Evolutionary conservation across 2,113 vertebrate species (phyloP).

Genomic region (Morone saxatilis): DNA sequence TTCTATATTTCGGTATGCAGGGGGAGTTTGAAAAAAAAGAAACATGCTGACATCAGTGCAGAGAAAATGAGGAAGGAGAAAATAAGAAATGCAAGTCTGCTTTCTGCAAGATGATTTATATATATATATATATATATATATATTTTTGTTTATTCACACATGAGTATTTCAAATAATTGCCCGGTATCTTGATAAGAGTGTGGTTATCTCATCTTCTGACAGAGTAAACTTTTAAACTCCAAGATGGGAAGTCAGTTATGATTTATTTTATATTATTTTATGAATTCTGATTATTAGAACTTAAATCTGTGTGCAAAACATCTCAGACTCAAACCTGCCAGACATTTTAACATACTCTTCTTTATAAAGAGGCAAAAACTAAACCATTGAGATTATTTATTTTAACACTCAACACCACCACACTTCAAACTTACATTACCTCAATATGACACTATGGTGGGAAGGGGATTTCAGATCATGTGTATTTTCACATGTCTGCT

Average conservation of each 20-base stretch:
- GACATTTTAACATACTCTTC: neutral
- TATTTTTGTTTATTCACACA: neutral
- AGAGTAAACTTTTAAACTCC: neutral
- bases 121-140: too few relatives aligned
- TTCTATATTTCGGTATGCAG: neutral
- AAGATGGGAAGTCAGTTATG: neutral
- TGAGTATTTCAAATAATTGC: too few relatives aligned
- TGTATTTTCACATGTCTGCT: neutral
- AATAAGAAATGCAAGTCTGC: neutral
- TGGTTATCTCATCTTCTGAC: neutral
- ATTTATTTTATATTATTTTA: neutral
- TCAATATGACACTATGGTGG: neutral
- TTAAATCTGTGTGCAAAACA: neutral
- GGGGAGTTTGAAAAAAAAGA: neutral
- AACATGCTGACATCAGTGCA: neutral
- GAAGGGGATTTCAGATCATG: neutral
- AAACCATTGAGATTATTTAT: neutral
- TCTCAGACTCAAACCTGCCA: too few relatives aligned
- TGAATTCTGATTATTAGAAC: neutral
- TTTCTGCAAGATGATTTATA: neutral
- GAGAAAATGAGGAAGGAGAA: slow-evolving; percentile 8
- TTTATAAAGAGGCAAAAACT: neutral
- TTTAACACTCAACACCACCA: too few relatives aligned
- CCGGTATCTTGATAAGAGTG: neutral
- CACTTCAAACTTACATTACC: neutral